A percentile compares a stretch with the other conserved stretches of the same genome.
These are phyloP conservation scores for Grallaria varia DNA, from an alignment of 2,113 vertebrate genomes.

Conservation along the genomic window DNA sequence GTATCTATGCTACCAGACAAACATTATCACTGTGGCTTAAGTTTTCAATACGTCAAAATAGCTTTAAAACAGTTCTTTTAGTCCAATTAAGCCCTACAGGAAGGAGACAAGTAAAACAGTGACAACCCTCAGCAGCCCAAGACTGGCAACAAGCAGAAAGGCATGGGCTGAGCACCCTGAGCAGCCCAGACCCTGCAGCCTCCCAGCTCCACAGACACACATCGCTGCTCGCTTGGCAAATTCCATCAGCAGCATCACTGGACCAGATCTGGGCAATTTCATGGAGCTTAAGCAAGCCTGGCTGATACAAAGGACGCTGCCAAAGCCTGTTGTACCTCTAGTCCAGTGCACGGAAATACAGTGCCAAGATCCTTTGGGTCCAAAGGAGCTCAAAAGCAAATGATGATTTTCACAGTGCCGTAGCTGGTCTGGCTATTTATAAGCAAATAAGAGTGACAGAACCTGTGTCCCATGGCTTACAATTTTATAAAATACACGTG, in stretches of 20 bases:
- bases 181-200: not conserved
- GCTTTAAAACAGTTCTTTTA: not conserved
- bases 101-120: not conserved
- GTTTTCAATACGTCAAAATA: not conserved
- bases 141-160: not conserved
- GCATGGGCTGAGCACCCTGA: not conserved
- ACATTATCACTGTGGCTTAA: fast-evolving
- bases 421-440: not conserved
- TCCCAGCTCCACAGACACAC: fast-evolving
- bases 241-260: not conserved
- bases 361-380: not conserved
- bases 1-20: not conserved
- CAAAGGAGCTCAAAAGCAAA: not conserved
- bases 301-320: not conserved
- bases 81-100: not conserved
- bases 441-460: not conserved
- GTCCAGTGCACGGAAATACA: not conserved
- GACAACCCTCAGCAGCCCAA: not conserved
- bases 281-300: slow-evolving; percentile 12
- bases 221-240: not conserved
- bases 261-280: not conserved
- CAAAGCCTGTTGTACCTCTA: not conserved
- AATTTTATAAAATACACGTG: not conserved
- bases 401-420: not conserved
- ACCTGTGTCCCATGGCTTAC: not conserved